Evolutionary conservation across 2,888 invertebrate genomes (phyloP), one percentile per base, ranked within the genome.

Genomic region (Phaedon cochleariae): DNA sequence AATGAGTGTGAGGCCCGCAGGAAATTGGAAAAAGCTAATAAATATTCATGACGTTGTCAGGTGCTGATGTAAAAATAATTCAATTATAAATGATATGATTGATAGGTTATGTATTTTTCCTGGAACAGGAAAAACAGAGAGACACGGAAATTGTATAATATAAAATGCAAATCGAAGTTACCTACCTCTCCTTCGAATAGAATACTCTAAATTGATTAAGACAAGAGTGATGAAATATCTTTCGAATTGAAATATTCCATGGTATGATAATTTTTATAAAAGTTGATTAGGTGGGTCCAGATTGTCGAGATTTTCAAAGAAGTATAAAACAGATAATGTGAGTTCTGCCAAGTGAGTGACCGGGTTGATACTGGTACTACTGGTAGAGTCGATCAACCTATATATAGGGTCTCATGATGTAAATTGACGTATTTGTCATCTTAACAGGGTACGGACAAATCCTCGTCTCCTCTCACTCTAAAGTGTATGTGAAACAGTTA

Each of bases 251-350:
- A 71, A 68, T 71, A 71, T 68, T 68, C 66, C 59, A 71, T 63
- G 62, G 67, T 53, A 65, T 64, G 64, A 67, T 68, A 67, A 71
- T 64, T 71, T 68, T 71, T 71, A 65, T 67, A 62, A 67, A 71
- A 68, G 68, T 64, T 69, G 69, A 73, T 70, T 73, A 66, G 67
- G 61, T 69, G 65, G 69, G 72, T 73, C 70, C 69, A 72, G 67
- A 72, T 72, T 72, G 69, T 73, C 69, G 67, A 68, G 68, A 69
- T 70, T 70, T 66, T 65, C 66, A 72, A 72, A 72, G 69, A n/a
- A 69, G 74, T 73, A 74, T 74, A 77, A 76, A 76, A 74, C 76
- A 77, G 78, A 78, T 77, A 78, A 78, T 26, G 3, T 3, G 7
- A 26, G 26, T 26, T 26, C 7, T 3, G 26, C 7, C 4, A 26